Base-by-base conservation (phyloP, 92 coral and sea anemone genomes). In the Actinostola sp. region DNA sequence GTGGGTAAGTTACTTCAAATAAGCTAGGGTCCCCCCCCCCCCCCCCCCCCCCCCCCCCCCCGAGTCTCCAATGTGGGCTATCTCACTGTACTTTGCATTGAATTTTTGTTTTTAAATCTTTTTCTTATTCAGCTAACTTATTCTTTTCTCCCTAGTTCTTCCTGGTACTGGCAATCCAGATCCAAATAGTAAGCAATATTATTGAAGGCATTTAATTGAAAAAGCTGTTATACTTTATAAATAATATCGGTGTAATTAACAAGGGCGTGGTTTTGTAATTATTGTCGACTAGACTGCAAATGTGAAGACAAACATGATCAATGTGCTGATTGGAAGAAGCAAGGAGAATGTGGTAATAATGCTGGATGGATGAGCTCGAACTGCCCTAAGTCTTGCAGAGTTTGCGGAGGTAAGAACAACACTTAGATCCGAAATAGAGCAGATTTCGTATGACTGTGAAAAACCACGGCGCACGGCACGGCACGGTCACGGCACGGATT, bases 361-460 rank as follows among this genome's bases (percentile, higher is more conserved):
- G 44, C 76, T 24, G 71, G 75, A 39, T 89, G 94, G 94, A 89
- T 89, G 94, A 61, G 88, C 0, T 71, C 70, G 5, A 89, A 89
- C 85, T 89, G 94, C 27, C 85, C 94, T 33, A 89, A 89, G 79
- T 84, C 90, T 44, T 89, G 94, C 71, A 80, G 83, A 58, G 87
- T 90, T 28, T 89, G 94, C 20, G 94, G 94, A 32, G 90, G 94
- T 89, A 68, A 8, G 75, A 43, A 23, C 10, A 17, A 3, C 23
- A 3, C 57, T 50, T n/a, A n/a, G n/a, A n/a, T n/a, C n/a, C n/a
- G n/a, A n/a, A n/a, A n/a, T n/a, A n/a, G n/a, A n/a, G n/a, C n/a
- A n/a, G n/a, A n/a, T n/a, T n/a, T n/a, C n/a, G n/a, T n/a, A n/a
- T n/a, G n/a, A n/a, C n/a, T n/a, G n/a, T n/a, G n/a, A n/a, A n/a